A percentile compares a stretch with the other conserved stretches of the same genome.
Conservation (phyloP, 2,888 invertebrate species). For the Calliphora vomitoria region DNA sequence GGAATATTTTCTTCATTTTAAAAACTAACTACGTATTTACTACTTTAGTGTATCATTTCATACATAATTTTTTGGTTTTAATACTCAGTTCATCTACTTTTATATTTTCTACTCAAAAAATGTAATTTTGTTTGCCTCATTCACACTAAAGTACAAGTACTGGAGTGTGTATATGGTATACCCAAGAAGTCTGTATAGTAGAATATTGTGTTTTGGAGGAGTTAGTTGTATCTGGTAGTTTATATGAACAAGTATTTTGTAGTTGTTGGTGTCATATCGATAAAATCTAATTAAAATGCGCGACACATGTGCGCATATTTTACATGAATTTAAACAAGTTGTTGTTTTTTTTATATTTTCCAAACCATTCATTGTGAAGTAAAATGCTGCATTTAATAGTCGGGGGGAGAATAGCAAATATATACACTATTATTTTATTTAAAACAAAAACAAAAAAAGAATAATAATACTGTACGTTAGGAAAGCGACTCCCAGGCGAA, state of each 20-base stretch:
- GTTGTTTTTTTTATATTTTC: neutral
- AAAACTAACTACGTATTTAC: no score
- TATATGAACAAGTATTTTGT: neutral
- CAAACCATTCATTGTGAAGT: neutral
- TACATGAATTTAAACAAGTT: constrained; percentile 70
- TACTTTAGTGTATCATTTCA: no score
- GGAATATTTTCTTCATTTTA: no score
- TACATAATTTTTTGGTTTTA: no score
- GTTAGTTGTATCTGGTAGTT: neutral
- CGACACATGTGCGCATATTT: constrained; percentile 75
- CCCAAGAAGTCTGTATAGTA: constrained; percentile 1
- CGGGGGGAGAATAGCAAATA: constrained; percentile 16
- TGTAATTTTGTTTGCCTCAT: no score
- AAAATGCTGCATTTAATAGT: constrained; percentile 17
- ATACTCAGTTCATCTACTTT: no score
- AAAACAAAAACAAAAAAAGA: constrained; percentile 15
- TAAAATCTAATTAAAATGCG: constrained; percentile 75
- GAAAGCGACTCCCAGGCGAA: neutral
- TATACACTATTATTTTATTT: constrained; percentile 49
- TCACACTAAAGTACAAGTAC: no score
- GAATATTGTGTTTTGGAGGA: neutral
- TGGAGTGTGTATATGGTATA: neutral
- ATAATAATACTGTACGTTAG: neutral
- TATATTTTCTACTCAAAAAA: no score
- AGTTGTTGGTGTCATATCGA: constrained; percentile 66